These are phyloP conservation scores for Byasa hedistus DNA, from an alignment of 2,888 invertebrate species.

Conservation along the genomic window DNA sequence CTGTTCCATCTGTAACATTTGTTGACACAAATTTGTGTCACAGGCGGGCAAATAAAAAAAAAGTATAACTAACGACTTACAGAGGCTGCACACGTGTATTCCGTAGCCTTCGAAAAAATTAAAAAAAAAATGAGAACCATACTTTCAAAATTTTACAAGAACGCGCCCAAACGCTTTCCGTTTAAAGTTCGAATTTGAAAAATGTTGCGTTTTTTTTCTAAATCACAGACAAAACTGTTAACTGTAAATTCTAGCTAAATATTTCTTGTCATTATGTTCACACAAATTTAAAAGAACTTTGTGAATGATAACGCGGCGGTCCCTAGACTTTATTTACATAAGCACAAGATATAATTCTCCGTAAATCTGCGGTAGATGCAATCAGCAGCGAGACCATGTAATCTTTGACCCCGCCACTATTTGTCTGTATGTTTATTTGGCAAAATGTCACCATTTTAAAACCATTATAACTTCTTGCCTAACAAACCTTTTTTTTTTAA, in stretches of 20 bases:
- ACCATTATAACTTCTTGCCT: conserved; percentile 41
- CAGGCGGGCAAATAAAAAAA: conserved; percentile 53
- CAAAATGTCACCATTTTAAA: conserved; percentile 57
- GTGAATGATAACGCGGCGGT: conserved; percentile 16
- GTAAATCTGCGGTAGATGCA: conserved; percentile 11
- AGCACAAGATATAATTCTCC: conserved; percentile 31
- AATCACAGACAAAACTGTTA: conserved; percentile 42
- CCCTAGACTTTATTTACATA: conserved; percentile 36
- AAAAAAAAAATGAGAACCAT: conserved; percentile 36
- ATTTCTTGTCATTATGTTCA: conserved; percentile 60
- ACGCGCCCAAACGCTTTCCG: background rate
- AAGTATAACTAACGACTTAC: conserved; percentile 64
- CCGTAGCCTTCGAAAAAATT: conserved; percentile 49
- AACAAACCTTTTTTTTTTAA: conserved; percentile 40
- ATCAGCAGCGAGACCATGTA: conserved; percentile 37
- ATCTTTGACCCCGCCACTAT: conserved; percentile 57
- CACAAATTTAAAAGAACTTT: conserved; percentile 32
- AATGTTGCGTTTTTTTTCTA: conserved; percentile 27
- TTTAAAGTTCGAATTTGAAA: conserved; percentile 17
- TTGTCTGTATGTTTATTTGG: conserved; percentile 60
- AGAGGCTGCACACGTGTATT: conserved; percentile 65
- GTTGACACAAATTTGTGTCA: conserved; percentile 66
- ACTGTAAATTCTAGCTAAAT: conserved; percentile 58
- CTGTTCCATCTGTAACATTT: conserved; percentile 66
- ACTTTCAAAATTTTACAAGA: background rate